Percentiles rank a stretch among this genome's conserved stretches.
phyloP scores from a whole-genome alignment of 2,888 invertebrate genomes.

The Cephus sareptanus region DNA sequence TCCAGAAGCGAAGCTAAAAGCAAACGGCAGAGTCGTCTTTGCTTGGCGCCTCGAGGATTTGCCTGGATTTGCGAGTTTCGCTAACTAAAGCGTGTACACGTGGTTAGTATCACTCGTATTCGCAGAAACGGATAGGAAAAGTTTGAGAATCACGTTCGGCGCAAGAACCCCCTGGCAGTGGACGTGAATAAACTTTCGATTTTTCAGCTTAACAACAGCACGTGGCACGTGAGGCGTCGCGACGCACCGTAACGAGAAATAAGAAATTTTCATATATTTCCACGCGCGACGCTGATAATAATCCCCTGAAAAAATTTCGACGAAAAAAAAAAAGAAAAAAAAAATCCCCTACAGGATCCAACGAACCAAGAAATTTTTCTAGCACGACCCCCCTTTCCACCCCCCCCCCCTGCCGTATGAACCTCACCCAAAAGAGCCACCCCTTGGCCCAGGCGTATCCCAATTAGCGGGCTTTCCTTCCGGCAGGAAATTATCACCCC shows the following conservation, averaged over 20 bases:
- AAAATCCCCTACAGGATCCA: too few relatives aligned
- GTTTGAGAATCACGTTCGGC: neutral
- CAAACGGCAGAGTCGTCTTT: neutral
- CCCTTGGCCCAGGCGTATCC: conserved; percentile 30
- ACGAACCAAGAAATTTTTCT: too few relatives aligned
- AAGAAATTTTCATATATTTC: neutral
- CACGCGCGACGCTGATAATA: neutral
- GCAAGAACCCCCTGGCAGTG: neutral
- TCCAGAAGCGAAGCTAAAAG: neutral
- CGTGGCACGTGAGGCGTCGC: neutral
- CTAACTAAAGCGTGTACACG: neutral
- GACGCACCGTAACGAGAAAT: neutral
- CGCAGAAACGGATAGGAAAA: neutral
- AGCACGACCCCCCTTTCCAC: too few relatives aligned
- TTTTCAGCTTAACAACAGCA: neutral
- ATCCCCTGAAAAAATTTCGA: too few relatives aligned
- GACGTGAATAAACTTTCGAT: neutral
- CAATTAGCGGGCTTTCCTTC: conserved; percentile 49
- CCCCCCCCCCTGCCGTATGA: neutral
- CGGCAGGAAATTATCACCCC: conserved; percentile 29
- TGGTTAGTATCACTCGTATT: neutral
- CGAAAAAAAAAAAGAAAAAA: too few relatives aligned
- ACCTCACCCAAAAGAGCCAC: conserved; percentile 22
- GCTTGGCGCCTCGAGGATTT: neutral
- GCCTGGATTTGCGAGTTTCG: neutral